These are phyloP conservation scores for Pachymerium ferrugineum DNA, from an alignment of 2,888 invertebrate genomes.

Conservation along the genomic window DNA sequence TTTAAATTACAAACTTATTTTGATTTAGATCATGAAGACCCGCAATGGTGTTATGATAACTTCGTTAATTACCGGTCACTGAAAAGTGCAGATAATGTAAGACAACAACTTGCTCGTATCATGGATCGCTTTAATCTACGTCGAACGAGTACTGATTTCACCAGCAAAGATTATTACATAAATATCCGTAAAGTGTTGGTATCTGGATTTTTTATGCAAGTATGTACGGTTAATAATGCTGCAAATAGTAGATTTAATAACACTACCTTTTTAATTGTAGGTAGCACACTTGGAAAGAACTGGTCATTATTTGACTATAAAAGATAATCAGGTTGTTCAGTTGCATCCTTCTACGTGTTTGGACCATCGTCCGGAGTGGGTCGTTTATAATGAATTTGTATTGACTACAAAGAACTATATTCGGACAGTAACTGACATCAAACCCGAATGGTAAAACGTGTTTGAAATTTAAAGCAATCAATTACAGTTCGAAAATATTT, in stretches of 20 bases:
- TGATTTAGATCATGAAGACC: constrained; percentile 83
- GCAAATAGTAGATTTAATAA: not conserved
- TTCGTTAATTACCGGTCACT: constrained; percentile 97
- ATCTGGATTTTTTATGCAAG: constrained; percentile 99
- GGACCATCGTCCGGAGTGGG: constrained; percentile 99
- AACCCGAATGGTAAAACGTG: constrained; percentile 69
- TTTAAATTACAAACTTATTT: not conserved
- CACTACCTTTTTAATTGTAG: constrained; percentile 41
- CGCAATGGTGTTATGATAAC: constrained; percentile 99
- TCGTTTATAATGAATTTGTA: constrained; percentile 99
- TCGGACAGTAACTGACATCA: constrained; percentile 95
- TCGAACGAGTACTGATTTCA: constrained; percentile 94
- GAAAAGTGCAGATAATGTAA: constrained; percentile 96
- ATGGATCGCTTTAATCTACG: constrained; percentile 96
- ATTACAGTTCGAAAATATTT: constrained; percentile 24
- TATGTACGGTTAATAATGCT: too few species aligned
- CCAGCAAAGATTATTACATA: constrained; percentile 96
- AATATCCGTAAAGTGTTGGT: constrained; percentile 98
- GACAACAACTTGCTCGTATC: constrained; percentile 92
- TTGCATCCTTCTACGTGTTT: constrained; percentile 97
- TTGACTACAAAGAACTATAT: constrained; percentile 99
- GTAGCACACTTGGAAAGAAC: constrained; percentile 96
- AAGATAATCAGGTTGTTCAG: constrained; percentile 98
- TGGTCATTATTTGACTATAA: constrained; percentile 96
- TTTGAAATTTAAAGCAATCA: not conserved